Percentiles rank a stretch among this genome's conserved stretches.
These are phyloP conservation scores for Chascanopsetta lugubris DNA, from an alignment of 2,113 vertebrate genomes.

Conservation along the genomic window DNA sequence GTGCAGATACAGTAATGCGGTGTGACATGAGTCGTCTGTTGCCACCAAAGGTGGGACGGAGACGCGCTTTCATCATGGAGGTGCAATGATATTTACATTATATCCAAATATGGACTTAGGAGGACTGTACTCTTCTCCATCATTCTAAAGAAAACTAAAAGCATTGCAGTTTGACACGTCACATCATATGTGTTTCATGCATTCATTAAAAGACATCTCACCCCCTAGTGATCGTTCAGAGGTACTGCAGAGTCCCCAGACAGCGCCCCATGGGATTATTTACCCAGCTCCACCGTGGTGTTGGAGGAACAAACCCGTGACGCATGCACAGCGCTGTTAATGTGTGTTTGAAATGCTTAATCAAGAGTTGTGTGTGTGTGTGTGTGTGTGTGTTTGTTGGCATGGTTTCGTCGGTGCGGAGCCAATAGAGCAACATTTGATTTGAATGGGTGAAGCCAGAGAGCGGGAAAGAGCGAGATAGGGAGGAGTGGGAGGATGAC, in stretches of 20 bases:
- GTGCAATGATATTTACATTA: conserved; percentile 2
- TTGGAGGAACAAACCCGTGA: conserved; percentile 3
- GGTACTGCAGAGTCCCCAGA: not conserved
- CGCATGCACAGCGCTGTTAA: not conserved
- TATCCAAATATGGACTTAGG: no score
- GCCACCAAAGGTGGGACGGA: no score
- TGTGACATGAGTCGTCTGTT: no score
- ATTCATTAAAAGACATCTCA: not conserved
- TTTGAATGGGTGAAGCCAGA: conserved; percentile 52
- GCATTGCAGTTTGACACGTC: no score
- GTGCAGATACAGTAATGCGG: no score
- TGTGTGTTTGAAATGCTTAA: conserved; percentile 12
- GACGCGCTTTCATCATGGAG: no score
- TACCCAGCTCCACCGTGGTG: conserved; percentile 8
- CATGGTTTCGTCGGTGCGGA: conserved; percentile 10
- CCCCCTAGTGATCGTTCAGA: not conserved
- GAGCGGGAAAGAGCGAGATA: conserved; percentile 19
- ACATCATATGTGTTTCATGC: not conserved
- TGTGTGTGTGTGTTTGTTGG: conserved; percentile 4
- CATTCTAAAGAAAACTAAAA: conserved; percentile 1
- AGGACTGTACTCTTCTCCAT: not conserved
- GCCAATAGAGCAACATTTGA: conserved; percentile 40
- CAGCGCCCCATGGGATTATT: not conserved
- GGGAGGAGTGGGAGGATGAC: conserved; percentile 67
- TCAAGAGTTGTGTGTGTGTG: conserved; percentile 40